Conservation (phyloP, 2,113 vertebrate genomes). For the cattle (Bos taurus) region ARS-UCD2.0 NC_037337.1:32587501-32588000, state of each 20-base stretch:
- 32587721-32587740: neutral
- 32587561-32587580: neutral
- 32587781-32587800: conserved; percentile 61
- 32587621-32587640: neutral
- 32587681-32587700: neutral
- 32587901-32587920: neutral
- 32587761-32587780: conserved; percentile 69
- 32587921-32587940: neutral
- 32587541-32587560: neutral
- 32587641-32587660: neutral
- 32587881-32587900: conserved; percentile 61
- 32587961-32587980: conserved; percentile 69
- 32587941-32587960: conserved; percentile 45
- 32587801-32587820: conserved; percentile 62
- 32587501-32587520: neutral
- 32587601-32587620: neutral
- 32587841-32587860: conserved; percentile 64
- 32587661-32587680: neutral
- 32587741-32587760: conserved; percentile 29
- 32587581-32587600: neutral
- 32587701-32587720: neutral
- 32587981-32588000: conserved; percentile 71
- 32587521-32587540: neutral
- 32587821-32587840: conserved; percentile 68
- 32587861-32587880: conserved; percentile 67